Evolutionary conservation across 92 coral and sea anemone species (phyloP), one percentile per base, ranked within the genome.

Genomic region (Porites evermanni): DNA sequence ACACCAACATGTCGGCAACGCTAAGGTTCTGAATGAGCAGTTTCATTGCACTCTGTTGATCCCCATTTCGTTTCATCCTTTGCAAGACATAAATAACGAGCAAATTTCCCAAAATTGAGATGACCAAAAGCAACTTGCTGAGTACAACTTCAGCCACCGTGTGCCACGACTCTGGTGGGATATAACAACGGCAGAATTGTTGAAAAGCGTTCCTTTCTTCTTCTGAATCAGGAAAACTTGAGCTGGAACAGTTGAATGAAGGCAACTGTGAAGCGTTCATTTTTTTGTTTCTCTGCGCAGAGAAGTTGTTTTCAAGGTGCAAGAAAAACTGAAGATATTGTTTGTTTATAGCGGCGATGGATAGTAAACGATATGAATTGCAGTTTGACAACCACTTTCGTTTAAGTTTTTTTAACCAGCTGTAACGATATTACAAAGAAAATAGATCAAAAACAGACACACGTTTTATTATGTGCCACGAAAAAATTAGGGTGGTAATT

Each of bases 1-100:
- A 94, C 12, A 94, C 98, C 8, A 91, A 73, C 85, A 91, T 94
- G 77, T 94, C 98, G 3, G 98, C 95, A 16, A 92, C 80, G 26
- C 96, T 84, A 10, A 94, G 88, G 69, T 88, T 90, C 72, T 94
- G 95, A 14, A 94, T 87, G 4, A 94, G 85, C 16, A 91, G 84
- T 65, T 93, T 93, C 88, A 91, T 94, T 11, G 98, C 85, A 12
- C 91, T 79, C 68, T 79, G 72, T 23, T 76, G 72, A 78, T 81
- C 82, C 0, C 90, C 80, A 82, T 83, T 77, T 63, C 85, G 91
- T 67, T 88, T 92, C 95, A 91, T 92, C 51, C 96, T 93, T 78
- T 92, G 90, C 16, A 94, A 77, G 21, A 94, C 91, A 17, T 81
- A 67, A 17, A 94, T 88, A 58, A 94, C 98, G 20, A 94, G 83